Evolutionary conservation across 1,140 invertebrate genomes (phyloP), one percentile per base, ranked within the genome.

Genomic region (Drosophila lacertosa): DNA sequence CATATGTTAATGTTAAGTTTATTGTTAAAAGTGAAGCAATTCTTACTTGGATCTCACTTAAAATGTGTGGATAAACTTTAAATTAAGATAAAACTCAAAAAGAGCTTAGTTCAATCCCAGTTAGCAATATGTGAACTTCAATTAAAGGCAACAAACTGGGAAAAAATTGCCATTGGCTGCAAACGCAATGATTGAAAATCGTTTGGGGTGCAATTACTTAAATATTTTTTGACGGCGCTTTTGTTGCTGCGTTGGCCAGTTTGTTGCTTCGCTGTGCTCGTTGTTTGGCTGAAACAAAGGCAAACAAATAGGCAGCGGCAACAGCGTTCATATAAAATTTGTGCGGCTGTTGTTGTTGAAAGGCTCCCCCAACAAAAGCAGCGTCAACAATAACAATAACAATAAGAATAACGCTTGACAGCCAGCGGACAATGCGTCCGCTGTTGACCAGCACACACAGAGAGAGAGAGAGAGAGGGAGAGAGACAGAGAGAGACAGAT

Each of bases 331-430:
- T 35, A 66, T 50, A 66, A 66, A 66, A 71, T 58, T 65, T 40
- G 35, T 32, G 24, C 33, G 26, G 18, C 29, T 47, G 47, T 54
- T 68, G 65, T 54, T 59, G 39, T n/a, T n/a, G n/a, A n/a, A 44
- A 33, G 26, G n/a, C n/a, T n/a, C n/a, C 7, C 35, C n/a, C 35
- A 50, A 58, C 63, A 66, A 48, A 39, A 66, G 39, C 60, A 45
- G 16, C 32, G 54, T 29, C 55, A 68, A 35, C 40, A 44, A 18
- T 48, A 77, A 32, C 45, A 66, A 68, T 60, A 70, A 64, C 58
- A 75, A 59, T 44, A 72, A 69, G 62, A 72, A 73, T 51, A 70
- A 63, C 58, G 50, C 69, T 77, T 69, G 78, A 77, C 78, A 74
- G 55, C 55, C 69, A 82, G 53, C 45, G 78, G 69, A 77, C 72